A percentile compares a stretch with the other conserved stretches of the same genome.
These are phyloP conservation scores for Meda fulgida DNA, from an alignment of 2,797 vertebrate genomes.

Conservation along the genomic window DNA sequence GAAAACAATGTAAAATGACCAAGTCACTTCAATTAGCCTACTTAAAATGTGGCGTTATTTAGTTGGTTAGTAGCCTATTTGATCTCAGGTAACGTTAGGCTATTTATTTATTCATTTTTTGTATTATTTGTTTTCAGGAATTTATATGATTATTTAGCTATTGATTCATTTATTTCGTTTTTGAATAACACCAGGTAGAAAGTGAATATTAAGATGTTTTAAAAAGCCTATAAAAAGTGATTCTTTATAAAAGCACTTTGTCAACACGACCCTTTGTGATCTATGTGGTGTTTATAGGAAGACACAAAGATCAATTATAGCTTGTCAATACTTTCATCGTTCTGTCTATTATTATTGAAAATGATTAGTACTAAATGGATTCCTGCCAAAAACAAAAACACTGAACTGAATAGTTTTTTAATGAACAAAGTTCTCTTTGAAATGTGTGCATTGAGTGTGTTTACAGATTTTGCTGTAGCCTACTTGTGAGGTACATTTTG, in stretches of 20 bases:
- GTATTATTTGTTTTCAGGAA: not conserved
- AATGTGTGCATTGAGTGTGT: not conserved
- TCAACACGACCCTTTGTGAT: not conserved
- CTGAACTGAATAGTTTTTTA: not conserved
- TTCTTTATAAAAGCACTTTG: not conserved
- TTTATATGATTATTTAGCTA: not conserved
- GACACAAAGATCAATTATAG: conserved; percentile 18
- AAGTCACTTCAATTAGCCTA: not conserved
- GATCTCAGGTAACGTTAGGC: not conserved
- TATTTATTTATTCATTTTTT: not conserved
- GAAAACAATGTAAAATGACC: not conserved
- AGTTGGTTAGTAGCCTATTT: not conserved
- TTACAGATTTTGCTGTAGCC: not conserved
- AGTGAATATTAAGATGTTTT: not conserved
- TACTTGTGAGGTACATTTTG: not conserved
- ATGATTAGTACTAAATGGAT: not conserved
- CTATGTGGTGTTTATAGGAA: conserved; percentile 5
- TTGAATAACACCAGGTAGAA: not conserved
- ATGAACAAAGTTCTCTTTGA: not conserved
- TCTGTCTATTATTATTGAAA: not conserved
- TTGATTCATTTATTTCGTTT: not conserved
- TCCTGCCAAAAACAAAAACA: not conserved
- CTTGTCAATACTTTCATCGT: conserved; percentile 7
- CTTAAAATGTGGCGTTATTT: not conserved
- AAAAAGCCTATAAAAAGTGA: not conserved